Evolutionary conservation across 2,113 vertebrate genomes (phyloP).

Genomic region (Chionis minor): DNA sequence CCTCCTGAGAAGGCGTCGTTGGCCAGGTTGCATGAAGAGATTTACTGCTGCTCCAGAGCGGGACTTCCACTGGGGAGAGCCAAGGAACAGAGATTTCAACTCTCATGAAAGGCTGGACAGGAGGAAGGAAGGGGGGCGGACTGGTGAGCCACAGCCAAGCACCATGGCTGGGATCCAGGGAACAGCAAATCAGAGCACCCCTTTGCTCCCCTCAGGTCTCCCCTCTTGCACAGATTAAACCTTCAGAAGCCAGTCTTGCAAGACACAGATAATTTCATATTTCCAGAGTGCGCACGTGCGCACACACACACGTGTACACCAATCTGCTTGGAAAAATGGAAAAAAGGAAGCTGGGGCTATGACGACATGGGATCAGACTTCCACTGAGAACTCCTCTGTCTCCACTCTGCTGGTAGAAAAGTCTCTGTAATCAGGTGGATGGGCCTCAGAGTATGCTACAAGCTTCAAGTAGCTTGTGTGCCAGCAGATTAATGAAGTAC

Average conservation of each 20-base stretch:
- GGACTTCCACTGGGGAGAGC: not conserved
- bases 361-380: not conserved
- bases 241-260: not conserved
- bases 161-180: not conserved
- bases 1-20: not conserved
- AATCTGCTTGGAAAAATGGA: not conserved
- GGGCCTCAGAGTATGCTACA: not conserved
- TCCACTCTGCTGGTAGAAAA: not conserved
- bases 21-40: not conserved
- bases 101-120: not conserved
- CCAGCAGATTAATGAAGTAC: not conserved
- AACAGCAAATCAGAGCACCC: not conserved
- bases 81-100: not conserved
- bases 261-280: not conserved
- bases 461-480: not conserved
- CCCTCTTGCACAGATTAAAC: not conserved
- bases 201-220: not conserved
- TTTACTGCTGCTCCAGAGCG: not conserved
- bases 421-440: not conserved
- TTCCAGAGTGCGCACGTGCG: rapidly evolving
- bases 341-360: not conserved
- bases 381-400: not conserved
- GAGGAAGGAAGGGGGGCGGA: not conserved
- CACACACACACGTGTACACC: not conserved
- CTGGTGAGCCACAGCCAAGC: not conserved